Evolutionary conservation across 30 jellyfish, hydroid and myxozoan species (phyloP).

Genomic region (Rhopilema esculentum): DNA sequence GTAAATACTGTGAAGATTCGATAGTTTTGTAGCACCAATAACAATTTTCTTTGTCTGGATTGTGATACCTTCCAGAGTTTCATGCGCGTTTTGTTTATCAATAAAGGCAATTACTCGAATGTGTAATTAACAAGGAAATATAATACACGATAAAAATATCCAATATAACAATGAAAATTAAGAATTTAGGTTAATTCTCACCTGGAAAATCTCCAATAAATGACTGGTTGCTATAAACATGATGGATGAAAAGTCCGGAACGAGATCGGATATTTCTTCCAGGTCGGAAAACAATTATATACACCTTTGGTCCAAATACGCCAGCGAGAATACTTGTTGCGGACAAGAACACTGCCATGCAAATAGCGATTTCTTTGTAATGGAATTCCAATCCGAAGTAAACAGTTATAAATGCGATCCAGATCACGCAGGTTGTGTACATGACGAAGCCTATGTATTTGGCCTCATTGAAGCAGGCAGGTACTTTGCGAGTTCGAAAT

Average conservation of each 20-base stretch:
- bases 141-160: no score
- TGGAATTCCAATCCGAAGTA: slow-evolving; percentile 56
- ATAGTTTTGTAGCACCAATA: no score
- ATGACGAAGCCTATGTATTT: slow-evolving; percentile 85
- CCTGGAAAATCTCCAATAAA: slow-evolving; percentile 35
- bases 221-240: slow-evolving; percentile 65
- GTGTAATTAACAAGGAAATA: no score
- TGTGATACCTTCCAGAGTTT: no score
- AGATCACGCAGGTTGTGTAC: slow-evolving; percentile 82
- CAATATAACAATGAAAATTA: no score
- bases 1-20: no score
- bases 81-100: no score
- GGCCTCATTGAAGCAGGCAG: slow-evolving; percentile 90
- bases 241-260: slow-evolving; percentile 58
- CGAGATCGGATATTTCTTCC: slow-evolving; percentile 74
- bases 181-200: neutral
- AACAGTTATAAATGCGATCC: slow-evolving; percentile 77
- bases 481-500: slow-evolving; percentile 87
- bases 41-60: no score
- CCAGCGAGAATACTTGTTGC: slow-evolving; percentile 93
- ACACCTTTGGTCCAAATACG: slow-evolving; percentile 86
- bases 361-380: slow-evolving; percentile 46
- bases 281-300: slow-evolving; percentile 70
- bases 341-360: slow-evolving; percentile 69
- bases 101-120: no score